These are phyloP conservation scores for Gallinago media DNA, from an alignment of 2,113 vertebrate genomes.

Conservation along the genomic window DNA sequence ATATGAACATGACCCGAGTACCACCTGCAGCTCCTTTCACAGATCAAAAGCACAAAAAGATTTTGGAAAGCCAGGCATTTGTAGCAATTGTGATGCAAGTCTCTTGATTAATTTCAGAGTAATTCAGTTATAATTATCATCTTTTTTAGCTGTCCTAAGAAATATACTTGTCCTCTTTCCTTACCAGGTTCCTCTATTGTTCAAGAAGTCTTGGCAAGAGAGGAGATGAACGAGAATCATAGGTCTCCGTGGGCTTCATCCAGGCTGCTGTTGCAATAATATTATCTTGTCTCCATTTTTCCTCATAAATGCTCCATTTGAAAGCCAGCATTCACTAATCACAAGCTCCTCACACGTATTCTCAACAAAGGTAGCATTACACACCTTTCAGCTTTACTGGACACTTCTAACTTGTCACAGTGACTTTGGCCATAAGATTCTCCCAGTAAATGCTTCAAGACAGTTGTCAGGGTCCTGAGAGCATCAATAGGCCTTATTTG, in stretches of 20 bases:
- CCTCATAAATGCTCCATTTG: neutral
- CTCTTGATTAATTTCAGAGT: neutral
- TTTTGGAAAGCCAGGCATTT: neutral
- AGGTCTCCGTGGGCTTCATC: neutral
- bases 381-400: neutral
- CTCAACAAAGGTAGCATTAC: neutral
- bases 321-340: neutral
- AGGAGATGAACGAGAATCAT: neutral
- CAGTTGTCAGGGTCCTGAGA: neutral
- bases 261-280: neutral
- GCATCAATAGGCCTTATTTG: neutral
- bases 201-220: neutral
- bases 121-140: neutral
- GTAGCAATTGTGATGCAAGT: neutral
- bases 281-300: neutral
- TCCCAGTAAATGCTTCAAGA: neutral
- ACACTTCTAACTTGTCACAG: neutral
- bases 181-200: neutral
- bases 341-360: rapidly evolving
- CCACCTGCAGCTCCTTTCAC: neutral
- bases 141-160: neutral
- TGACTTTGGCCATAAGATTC: neutral
- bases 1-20: neutral
- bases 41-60: neutral
- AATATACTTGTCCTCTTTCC: neutral